Percentiles rank a stretch among this genome's conserved stretches.
Evolutionary conservation across 92 coral and sea anemone species (phyloP).

Genomic region (Bergia puertoricense): DNA sequence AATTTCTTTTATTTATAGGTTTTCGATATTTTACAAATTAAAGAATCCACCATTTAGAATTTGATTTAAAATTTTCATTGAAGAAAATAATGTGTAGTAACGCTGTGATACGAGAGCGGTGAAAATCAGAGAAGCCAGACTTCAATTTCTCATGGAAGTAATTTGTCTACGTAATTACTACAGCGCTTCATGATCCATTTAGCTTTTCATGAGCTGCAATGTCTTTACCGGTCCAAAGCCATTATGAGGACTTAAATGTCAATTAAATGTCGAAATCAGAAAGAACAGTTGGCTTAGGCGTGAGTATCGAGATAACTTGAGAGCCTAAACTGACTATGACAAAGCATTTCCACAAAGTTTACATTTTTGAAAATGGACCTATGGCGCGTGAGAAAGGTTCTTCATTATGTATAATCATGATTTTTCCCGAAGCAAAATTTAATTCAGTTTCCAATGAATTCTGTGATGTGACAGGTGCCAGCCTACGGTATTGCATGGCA

Average conservation of each 20-base stretch:
- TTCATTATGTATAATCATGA: neutral
- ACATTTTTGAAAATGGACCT: neutral
- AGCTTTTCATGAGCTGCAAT: neutral
- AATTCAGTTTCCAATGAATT: constrained; percentile 10
- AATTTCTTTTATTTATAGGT: neutral
- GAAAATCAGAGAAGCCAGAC: neutral
- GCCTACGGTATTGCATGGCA: no score
- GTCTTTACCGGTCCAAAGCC: neutral
- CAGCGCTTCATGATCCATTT: neutral
- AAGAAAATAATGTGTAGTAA: neutral
- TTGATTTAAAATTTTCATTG: neutral
- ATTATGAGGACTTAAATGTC: neutral
- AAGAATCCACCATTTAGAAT: neutral
- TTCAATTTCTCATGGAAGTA: neutral
- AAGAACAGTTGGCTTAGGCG: neutral
- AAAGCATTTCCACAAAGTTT: neutral
- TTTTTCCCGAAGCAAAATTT: neutral
- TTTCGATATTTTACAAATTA: neutral
- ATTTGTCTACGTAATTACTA: neutral
- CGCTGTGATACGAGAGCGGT: neutral
- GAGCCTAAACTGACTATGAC: neutral
- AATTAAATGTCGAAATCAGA: neutral
- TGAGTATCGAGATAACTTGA: neutral
- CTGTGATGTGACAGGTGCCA: constrained; percentile 14
- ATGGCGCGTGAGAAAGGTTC: neutral